A percentile compares a stretch with the other conserved stretches of the same genome.
phyloP scores from a whole-genome alignment of 2,113 vertebrate species.

The Dromas ardeola region DNA sequence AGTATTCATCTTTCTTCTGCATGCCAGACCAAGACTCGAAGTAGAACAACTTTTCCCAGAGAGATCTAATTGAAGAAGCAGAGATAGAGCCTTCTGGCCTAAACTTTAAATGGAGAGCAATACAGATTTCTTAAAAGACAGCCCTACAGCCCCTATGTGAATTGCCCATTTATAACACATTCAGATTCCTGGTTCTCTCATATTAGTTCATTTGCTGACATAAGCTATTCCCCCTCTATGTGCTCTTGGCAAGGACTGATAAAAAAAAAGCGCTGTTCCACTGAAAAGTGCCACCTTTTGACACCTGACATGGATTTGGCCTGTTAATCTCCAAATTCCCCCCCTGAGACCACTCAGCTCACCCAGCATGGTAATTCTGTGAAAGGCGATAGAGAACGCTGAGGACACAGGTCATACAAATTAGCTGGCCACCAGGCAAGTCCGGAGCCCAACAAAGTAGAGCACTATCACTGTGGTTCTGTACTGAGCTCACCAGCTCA shows the following conservation, averaged over 20 bases:
- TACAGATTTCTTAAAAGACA: not conserved
- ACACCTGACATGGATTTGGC: not conserved
- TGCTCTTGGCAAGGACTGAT: not conserved
- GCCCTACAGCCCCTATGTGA: not conserved
- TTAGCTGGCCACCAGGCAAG: not conserved
- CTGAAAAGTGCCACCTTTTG: not conserved
- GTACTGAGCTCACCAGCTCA: not conserved
- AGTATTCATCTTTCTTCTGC: not conserved
- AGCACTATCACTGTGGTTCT: not conserved
- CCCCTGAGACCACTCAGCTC: not conserved
- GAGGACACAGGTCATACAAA: not conserved
- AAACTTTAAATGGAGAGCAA: not conserved
- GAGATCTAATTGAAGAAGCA: not conserved
- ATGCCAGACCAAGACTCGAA: not conserved
- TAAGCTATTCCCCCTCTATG: not conserved
- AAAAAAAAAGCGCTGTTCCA: not conserved
- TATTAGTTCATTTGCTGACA: not conserved
- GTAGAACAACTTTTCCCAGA: not conserved
- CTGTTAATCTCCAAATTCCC: not conserved
- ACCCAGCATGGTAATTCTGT: not conserved
- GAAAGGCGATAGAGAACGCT: not conserved
- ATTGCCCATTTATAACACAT: not conserved
- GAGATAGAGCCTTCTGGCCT: not conserved
- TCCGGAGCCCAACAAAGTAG: not conserved
- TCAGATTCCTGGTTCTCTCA: not conserved